Evolutionary conservation across 1,140 invertebrate species (phyloP).

Genomic region (Euwallacea similis): DNA sequence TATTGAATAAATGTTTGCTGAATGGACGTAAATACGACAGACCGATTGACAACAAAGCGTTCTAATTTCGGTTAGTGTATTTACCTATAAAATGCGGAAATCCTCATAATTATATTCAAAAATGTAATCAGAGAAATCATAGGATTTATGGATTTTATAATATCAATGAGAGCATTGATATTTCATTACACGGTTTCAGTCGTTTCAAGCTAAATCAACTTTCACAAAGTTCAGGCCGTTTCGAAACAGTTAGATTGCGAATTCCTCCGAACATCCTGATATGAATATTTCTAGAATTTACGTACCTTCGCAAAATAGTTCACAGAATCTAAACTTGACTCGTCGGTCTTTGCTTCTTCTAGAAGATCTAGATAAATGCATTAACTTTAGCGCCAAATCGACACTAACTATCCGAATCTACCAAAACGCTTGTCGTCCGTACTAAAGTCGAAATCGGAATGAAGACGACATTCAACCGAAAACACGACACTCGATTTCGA

Average conservation of each 20-base stretch:
- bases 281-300: not conserved
- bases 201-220: too few species aligned
- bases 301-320: constrained; percentile 29
- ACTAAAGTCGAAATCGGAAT: constrained; percentile 16
- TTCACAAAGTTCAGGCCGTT: too few species aligned
- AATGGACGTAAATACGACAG: too few species aligned
- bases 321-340: constrained; percentile 25
- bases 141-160: not conserved
- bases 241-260: too few species aligned
- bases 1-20: too few species aligned
- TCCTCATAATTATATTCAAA: not conserved
- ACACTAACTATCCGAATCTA: constrained; percentile 12
- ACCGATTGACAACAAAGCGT: too few species aligned
- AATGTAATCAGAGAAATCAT: not conserved
- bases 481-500: not conserved
- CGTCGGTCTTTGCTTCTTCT: constrained; percentile 27
- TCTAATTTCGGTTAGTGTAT: too few species aligned
- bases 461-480: not conserved
- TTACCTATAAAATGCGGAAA: not conserved
- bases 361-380: constrained; percentile 31
- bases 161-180: not conserved
- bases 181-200: not conserved
- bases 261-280: too few species aligned
- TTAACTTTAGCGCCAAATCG: constrained; percentile 28
- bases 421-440: constrained; percentile 25